Conservation (phyloP, 2,888 invertebrate species). For the Machimus rusticus region DNA sequence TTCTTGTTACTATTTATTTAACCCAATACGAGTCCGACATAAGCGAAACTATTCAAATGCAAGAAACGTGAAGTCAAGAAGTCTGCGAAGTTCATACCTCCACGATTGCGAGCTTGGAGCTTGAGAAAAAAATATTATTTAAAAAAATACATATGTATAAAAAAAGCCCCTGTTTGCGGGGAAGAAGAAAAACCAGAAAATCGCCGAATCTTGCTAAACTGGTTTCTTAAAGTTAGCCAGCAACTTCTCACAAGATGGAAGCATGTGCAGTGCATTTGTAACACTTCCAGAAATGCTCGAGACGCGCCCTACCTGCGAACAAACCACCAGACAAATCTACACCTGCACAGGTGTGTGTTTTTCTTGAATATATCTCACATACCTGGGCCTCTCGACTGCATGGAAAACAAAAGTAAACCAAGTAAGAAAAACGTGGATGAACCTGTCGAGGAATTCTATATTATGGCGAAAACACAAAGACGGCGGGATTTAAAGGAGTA, state of each 20-base stretch:
- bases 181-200: constrained; percentile 40
- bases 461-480: neutral
- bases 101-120: neutral
- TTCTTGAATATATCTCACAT: neutral
- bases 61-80: neutral
- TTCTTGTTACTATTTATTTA: neutral
- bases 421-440: neutral
- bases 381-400: neutral
- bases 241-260: neutral
- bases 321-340: neutral
- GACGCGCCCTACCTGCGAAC: neutral
- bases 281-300: neutral
- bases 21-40: neutral
- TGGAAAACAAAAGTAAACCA: neutral
- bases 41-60: neutral
- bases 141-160: neutral
- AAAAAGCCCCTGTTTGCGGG: neutral
- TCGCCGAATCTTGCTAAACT: constrained; percentile 39
- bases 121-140: neutral
- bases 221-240: constrained; percentile 15
- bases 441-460: neutral
- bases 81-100: neutral
- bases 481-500: neutral
- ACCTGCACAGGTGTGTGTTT: neutral
- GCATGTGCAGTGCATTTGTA: neutral